These are phyloP conservation scores for Cariama cristata DNA, from an alignment of 2,113 vertebrate species.

Conservation along the genomic window DNA sequence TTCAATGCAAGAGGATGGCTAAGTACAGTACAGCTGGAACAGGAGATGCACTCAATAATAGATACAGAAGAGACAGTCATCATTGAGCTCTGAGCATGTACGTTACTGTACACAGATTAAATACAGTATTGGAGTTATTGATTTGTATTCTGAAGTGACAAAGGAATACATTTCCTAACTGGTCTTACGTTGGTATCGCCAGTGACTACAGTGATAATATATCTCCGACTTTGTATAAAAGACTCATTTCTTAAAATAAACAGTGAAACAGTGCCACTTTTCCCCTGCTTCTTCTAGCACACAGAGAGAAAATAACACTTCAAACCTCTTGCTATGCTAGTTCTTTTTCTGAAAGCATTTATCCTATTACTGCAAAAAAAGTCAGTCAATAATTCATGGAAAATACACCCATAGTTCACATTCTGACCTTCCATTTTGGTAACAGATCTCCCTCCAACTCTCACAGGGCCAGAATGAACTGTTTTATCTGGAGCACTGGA, in stretches of 20 bases:
- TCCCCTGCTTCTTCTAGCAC: background rate
- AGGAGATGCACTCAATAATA: background rate
- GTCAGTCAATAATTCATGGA: conserved; percentile 36
- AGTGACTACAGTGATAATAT: background rate
- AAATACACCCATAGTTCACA: background rate
- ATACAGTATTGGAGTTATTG: background rate
- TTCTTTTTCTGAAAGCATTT: background rate
- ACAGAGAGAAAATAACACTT: background rate
- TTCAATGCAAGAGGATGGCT: background rate
- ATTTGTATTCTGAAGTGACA: background rate
- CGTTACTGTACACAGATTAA: background rate
- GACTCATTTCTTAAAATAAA: background rate
- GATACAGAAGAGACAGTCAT: rapidly evolving
- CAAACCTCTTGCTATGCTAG: background rate
- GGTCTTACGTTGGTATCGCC: background rate
- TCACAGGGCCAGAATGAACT: background rate
- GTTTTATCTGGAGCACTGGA: background rate
- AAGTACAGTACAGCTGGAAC: background rate
- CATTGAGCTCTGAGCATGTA: background rate
- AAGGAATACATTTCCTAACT: background rate
- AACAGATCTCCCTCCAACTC: conserved; percentile 3
- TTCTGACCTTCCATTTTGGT: conserved; percentile 38
- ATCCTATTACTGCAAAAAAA: conserved; percentile 10
- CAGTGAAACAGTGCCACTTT: background rate
- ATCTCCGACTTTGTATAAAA: background rate